Evolutionary conservation across 2,797 vertebrate species (phyloP), one percentile per base, ranked within the genome.

Genomic region (Aythya fuligula): DNA sequence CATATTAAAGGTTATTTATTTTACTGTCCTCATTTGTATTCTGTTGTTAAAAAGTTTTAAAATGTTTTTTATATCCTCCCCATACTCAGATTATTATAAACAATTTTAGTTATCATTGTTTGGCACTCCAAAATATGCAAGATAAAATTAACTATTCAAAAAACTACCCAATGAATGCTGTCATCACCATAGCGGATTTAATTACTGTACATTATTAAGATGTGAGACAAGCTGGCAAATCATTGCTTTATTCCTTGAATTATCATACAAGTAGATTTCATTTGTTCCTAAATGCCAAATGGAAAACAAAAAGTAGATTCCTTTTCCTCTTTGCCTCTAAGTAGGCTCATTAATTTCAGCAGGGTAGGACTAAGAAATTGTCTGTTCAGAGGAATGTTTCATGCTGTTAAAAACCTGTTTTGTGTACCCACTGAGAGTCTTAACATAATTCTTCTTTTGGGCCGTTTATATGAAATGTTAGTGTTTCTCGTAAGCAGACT

Each of bases 321-420:
- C 18, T 84, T 5, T 36, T 85, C 28, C 28, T 81, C 9, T 77
- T 41, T 77, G 39, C 17, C 43, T 85, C 15, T 80, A 66, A 57
- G n/a, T 57, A 61, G 60, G 57, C 6, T 93, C 43, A 57, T 95
- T 89, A 79, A 79, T 70, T 65, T 91, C 71, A 87, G 84, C 45
- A 79, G 86, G 19, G 12, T 49, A 49, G 60, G 27, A 76, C 67
- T 53, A 32, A 53, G 16, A 71, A 86, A 75, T 12, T 12, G 15
- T 22, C 24, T 53, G 10, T 73, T 91, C 53, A 76, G 53, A 88
- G 17, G 53, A 79, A 25, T 81, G 38, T 66, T 61, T 53, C 47
- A 27, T 76, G 53, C 43, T 73, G 17, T 73, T 86, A 86, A 90
- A 96, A 93, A 60, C 53, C 47, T 4, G 4, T 69, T 95, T 94